Conservation (phyloP, 2,113 vertebrate species). For the Pteruthius melanotis region DNA sequence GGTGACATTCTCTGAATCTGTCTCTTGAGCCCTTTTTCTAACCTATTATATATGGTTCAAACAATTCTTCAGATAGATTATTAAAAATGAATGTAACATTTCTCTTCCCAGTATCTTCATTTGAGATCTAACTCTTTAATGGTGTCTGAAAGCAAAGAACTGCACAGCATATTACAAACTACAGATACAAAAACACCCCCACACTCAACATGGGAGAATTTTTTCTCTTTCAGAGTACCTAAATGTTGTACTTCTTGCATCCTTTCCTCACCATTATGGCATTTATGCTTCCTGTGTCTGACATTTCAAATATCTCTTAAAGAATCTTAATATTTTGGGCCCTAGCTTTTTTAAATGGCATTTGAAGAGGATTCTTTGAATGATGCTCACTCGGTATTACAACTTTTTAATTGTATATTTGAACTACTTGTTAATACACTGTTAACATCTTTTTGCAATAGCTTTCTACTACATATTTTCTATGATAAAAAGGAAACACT, state of each 20-base stretch:
- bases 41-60: neutral
- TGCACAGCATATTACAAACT: neutral
- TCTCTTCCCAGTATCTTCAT: neutral
- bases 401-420: neutral
- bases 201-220: neutral
- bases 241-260: neutral
- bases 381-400: neutral
- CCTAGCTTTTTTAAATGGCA: neutral
- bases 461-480: neutral
- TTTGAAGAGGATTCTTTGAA: neutral
- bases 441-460: neutral
- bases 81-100: conserved; percentile 11
- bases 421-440: neutral
- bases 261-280: neutral
- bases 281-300: neutral
- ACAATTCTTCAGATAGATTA: neutral
- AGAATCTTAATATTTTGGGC: neutral
- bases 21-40: neutral
- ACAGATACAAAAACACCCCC: neutral
- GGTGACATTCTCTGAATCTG: neutral
- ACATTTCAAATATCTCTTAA: neutral
- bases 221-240: neutral
- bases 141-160: neutral
- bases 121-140: neutral
- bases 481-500: neutral